phyloP scores from a whole-genome alignment of 2,797 vertebrate genomes.

The Mycteria americana region DNA sequence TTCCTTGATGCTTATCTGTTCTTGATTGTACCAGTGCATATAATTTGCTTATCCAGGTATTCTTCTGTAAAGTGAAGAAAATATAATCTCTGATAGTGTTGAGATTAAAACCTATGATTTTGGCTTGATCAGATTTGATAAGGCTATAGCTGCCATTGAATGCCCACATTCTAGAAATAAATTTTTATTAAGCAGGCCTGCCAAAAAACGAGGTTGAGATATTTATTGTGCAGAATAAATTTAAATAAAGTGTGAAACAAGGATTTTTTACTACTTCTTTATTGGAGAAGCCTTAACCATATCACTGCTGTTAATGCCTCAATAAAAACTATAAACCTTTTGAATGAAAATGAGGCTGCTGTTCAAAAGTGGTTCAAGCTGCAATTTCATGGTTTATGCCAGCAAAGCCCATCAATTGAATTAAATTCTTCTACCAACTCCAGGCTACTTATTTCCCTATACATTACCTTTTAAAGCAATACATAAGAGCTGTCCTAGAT shows the following conservation, averaged over 20 bases:
- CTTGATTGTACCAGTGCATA: background rate
- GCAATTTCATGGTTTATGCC: conserved; percentile 37
- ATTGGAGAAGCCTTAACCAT: background rate
- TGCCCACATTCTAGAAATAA: background rate
- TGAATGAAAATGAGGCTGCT: conserved; percentile 20
- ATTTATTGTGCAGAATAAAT: background rate
- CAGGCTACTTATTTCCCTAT: background rate
- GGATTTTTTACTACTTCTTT: background rate
- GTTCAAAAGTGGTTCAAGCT: conserved; percentile 33
- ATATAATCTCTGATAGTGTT: background rate
- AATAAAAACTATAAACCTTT: conserved; percentile 25
- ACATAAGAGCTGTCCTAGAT: background rate
- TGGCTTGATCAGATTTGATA: background rate
- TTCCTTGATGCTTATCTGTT: background rate
- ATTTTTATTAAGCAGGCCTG: conserved; percentile 3
- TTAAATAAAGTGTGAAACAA: background rate
- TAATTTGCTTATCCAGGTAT: background rate
- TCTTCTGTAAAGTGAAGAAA: background rate
- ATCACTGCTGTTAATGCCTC: conserved; percentile 28
- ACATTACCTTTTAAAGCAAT: background rate
- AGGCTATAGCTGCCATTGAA: background rate
- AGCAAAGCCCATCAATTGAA: conserved; percentile 26
- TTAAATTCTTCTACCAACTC: background rate
- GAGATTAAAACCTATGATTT: background rate
- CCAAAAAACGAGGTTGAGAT: background rate